A percentile compares a stretch with the other conserved stretches of the same genome.
Evolutionary conservation across 1,140 invertebrate species (phyloP).

Genomic region (Caenorhabditis inopinata): DNA sequence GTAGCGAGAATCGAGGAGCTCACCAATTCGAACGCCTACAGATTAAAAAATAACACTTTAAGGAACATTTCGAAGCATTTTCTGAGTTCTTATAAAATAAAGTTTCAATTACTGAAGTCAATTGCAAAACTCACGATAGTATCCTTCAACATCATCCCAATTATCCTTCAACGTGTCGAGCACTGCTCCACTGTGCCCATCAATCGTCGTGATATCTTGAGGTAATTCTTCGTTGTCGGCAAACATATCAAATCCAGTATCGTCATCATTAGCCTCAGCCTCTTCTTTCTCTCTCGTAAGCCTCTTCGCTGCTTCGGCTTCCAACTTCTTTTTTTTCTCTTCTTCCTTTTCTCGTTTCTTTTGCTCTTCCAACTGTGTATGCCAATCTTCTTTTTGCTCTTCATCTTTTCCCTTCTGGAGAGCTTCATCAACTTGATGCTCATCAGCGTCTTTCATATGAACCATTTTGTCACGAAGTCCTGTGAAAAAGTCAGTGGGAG

Average conservation of each 20-base stretch:
- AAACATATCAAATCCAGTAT: conserved; percentile 62
- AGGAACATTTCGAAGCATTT: no score
- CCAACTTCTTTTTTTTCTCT: background rate
- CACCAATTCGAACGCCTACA: conserved; percentile 83
- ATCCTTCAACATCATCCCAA: conserved; percentile 99
- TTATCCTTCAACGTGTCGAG: conserved; percentile 93
- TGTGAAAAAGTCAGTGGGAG: conserved; percentile 54
- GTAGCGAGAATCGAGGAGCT: conserved; percentile 87
- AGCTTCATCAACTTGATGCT: conserved; percentile 47
- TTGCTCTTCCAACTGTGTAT: conserved; percentile 35
- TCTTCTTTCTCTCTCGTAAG: background rate
- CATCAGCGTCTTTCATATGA: conserved; percentile 52
- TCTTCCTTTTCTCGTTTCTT: conserved; percentile 23
- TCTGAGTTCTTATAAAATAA: no score
- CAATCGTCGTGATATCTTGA: conserved; percentile 65
- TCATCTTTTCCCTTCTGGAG: conserved; percentile 40
- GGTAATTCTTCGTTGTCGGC: conserved; percentile 59
- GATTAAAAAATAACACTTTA: background rate
- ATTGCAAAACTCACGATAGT: conserved; percentile 74
- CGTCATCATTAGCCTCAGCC: conserved; percentile 36
- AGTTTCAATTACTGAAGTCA: background rate
- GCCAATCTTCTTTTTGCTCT: conserved; percentile 43
- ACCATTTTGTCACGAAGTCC: conserved; percentile 60
- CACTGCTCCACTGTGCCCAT: conserved; percentile 74
- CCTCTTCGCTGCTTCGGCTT: background rate